These are phyloP conservation scores for Eulemur rubriventer DNA, from an alignment of 2,797 vertebrate genomes.

Conservation along the genomic window DNA sequence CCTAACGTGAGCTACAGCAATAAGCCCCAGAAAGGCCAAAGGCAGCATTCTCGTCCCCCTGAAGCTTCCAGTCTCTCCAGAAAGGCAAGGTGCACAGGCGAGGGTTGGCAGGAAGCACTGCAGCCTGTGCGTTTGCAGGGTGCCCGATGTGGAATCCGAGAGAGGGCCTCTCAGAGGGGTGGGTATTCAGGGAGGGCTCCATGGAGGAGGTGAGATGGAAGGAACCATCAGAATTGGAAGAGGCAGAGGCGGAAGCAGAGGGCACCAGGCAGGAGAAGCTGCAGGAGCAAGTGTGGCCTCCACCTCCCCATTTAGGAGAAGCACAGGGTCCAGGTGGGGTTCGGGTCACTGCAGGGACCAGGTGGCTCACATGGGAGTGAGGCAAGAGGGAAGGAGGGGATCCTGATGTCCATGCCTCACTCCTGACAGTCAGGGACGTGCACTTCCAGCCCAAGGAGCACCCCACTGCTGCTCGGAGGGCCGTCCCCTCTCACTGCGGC, in stretches of 20 bases:
- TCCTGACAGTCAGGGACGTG: too few species aligned
- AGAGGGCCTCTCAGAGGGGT: not conserved
- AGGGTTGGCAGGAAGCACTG: not conserved
- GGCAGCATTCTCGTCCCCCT: not conserved
- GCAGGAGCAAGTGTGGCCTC: not conserved
- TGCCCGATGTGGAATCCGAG: not conserved
- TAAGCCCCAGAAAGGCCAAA: not conserved
- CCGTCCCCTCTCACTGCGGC: conserved; percentile 46
- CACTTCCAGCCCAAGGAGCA: accelerated
- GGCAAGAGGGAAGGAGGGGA: not conserved
- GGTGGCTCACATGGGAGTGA: not conserved
- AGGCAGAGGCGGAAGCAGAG: not conserved
- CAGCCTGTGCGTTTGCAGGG: not conserved
- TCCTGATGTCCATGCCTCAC: not conserved
- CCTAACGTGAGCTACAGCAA: not conserved
- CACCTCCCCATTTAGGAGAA: not conserved
- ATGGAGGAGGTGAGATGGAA: not conserved
- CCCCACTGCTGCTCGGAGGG: not conserved
- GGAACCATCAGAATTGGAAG: not conserved
- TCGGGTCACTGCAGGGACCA: not conserved
- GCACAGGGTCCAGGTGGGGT: too few species aligned
- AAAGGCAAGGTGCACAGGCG: not conserved
- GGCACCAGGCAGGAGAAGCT: not conserved
- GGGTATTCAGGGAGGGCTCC: not conserved
- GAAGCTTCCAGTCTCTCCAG: not conserved